Base-by-base conservation (phyloP, 1,140 invertebrate genomes). In the Lepidurus apus region DNA sequence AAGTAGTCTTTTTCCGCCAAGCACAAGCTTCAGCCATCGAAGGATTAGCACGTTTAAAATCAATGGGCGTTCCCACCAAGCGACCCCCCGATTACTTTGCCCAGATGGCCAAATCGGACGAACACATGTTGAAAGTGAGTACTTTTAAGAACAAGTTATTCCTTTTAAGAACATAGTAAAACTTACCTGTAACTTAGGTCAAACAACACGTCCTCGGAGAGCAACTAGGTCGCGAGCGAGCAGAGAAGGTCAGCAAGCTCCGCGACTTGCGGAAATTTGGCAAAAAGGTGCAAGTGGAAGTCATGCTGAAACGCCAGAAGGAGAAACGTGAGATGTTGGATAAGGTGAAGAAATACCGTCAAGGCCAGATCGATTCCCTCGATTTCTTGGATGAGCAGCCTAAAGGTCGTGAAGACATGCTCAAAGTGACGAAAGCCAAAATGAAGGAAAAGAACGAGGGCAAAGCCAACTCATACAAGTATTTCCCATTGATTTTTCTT, bases 71-170 rank as follows among this genome's bases (percentile, higher is more conserved):
- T 53, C 87, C 89, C 0, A 97, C 95, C 0, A 92, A 90, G 83
- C 88, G 94, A 78, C 98, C 98, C 0, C 92, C 95, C 43, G 97
- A 99, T 86, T 99, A 98, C 86, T 99, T 98, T 87, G 98, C 97
- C 1, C 94, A 99, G 88, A 99, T 99, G 98, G 95, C 95, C 2
- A 99, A 99, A 85, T 89, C 93, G 75, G 98, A 99, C 87, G 89
- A 90, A 65, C 98, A 99, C 81, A 99, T 99, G 98, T 94, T 98
- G 83, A 98, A 97, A 85, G 90, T 91, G n/a, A 43, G 75, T 11
- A 24, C 42, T 34, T 45, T 43, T 34, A 17, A 77, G 13, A 7
- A 79, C 13, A 26, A 10, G 13, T 79, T 17, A 10, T 76, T 34
- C 21, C 9, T 43, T 79, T 42, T 11, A 10, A 44, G 17, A 24